phyloP scores from a whole-genome alignment of 2,113 vertebrate genomes.

The Chaetops frenatus region DNA sequence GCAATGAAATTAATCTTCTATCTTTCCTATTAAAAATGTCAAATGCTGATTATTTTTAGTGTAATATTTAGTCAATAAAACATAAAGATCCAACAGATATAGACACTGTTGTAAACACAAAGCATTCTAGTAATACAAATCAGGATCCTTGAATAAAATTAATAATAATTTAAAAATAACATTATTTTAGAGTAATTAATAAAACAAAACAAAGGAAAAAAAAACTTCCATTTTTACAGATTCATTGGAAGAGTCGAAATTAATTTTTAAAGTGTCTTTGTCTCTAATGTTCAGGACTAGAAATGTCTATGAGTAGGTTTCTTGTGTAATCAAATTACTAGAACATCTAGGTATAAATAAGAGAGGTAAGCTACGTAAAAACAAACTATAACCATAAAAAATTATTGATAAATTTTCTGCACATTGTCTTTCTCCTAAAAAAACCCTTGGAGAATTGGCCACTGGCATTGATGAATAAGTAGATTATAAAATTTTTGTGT shows the following conservation, averaged over 20 bases:
- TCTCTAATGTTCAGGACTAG: not conserved
- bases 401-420: not conserved
- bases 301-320: not conserved
- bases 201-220: not conserved
- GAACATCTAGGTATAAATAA: not conserved
- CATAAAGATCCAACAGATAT: not conserved
- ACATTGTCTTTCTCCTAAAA: not conserved
- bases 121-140: not conserved
- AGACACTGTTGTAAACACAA: not conserved
- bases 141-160: not conserved
- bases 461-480: not conserved
- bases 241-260: not conserved
- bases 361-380: not conserved
- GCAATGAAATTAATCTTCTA: conserved; percentile 2
- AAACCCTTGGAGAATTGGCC: not conserved
- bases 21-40: conserved; percentile 2
- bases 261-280: not conserved
- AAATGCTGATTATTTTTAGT: not conserved
- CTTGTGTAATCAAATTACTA: not conserved
- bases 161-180: not conserved
- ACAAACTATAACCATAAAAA: not conserved
- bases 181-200: not conserved
- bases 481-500: not conserved
- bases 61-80: not conserved
- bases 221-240: not conserved